phyloP scores from a whole-genome alignment of 2,113 vertebrate species.

The Myiozetetes cayanensis region DNA sequence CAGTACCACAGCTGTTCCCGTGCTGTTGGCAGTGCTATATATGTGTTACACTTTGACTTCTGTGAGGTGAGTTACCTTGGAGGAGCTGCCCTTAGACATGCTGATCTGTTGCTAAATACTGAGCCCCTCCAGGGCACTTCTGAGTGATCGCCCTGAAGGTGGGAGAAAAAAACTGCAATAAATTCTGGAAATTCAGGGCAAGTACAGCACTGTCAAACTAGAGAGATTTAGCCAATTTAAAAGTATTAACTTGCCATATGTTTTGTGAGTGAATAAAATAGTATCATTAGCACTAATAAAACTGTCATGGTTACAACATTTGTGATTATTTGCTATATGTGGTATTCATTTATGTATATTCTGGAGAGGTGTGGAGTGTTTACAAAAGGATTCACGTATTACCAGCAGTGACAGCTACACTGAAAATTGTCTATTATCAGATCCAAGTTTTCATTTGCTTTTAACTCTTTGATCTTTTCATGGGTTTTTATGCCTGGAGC shows the following conservation, averaged over 20 bases:
- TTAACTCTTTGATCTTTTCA: not conserved
- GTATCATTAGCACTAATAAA: slow-evolving; percentile 7
- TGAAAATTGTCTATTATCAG: not conserved
- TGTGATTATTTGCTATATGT: not conserved
- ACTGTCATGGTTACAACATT: not conserved
- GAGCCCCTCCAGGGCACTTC: not conserved
- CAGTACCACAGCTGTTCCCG: not conserved
- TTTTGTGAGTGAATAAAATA: not conserved
- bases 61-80: not conserved
- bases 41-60: not conserved
- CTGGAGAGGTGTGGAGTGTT: not conserved
- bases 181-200: not conserved
- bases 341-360: not conserved
- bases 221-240: not conserved
- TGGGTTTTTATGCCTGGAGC: not conserved
- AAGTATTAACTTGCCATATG: not conserved
- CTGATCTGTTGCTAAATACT: not conserved
- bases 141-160: not conserved
- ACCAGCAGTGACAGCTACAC: not conserved
- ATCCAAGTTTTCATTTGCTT: not conserved
- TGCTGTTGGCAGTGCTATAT: not conserved
- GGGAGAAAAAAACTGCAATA: not conserved
- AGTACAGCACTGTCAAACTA: not conserved
- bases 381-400: not conserved
- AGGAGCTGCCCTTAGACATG: not conserved